Base-by-base conservation (phyloP, 2,888 invertebrate species). In the Priocnemis perturbator region DNA sequence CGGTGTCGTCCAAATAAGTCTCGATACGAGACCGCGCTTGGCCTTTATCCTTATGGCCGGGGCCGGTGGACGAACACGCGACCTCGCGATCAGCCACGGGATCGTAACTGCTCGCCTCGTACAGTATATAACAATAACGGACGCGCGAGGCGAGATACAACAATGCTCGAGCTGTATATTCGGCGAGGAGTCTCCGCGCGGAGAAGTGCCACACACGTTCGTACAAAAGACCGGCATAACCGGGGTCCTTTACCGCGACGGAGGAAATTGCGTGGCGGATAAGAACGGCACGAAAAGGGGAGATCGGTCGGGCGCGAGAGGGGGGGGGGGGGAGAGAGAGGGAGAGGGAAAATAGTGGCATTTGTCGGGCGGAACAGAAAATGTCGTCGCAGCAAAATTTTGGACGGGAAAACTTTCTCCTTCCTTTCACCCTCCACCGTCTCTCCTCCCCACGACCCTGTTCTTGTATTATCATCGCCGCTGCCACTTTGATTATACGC, bases 401-500 rank as follows among this genome's bases (percentile, higher is more conserved):
- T 63, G 55, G 65, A 50, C 45, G 44, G n/a, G 60, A 58, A 61
- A 58, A 58, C 23, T 26, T 45, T 58, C 44, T 50, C 17, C 26
- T 44, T 17, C 26, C 26, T 3, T 26, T 26, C 48, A 48, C 63
- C 57, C 53, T 23, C 48, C 26, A 37, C 44, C 17, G 7, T 15
- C 26, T 57, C 17, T 15, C n/a, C 30, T 4, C 15, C 57, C 5
- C 44, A 14, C 17, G 3, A 11, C 20, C 55, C 45, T 37, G 2
- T 37, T 37, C 37, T 37, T 11, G 37, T 66, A 71, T 76, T 71
- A 71, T 71, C 64, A 60, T 47, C 63, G 50, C 59, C 56, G 61
- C 59, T 55, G 57, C 17, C 61, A 56, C 67, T 74, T 73, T 73
- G 78, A 78, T 78, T 76, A 76, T 64, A 48, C 71, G 17, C 23